Evolutionary conservation across 2,888 invertebrate species (phyloP).

Genomic region (Rambutsinella grinnellia): DNA sequence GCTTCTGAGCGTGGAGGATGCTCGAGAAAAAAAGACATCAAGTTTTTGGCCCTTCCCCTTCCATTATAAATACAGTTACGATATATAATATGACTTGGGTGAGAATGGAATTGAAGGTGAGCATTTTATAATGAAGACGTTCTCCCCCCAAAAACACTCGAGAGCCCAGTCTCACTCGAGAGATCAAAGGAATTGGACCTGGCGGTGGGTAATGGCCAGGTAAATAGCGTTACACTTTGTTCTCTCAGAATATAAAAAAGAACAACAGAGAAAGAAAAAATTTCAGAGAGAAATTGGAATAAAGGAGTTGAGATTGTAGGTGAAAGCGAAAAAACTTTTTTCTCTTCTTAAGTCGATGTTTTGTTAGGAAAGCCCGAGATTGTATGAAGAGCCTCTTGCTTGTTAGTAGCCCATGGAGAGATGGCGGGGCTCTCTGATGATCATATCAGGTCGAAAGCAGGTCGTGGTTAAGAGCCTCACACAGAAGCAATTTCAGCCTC

Average conservation of each 20-base stretch:
- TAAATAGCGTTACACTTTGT: conserved; percentile 41
- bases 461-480: conserved; percentile 30
- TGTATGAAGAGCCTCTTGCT: conserved; percentile 10
- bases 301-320: neutral
- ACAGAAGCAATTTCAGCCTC: conserved; percentile 44
- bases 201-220: conserved; percentile 46
- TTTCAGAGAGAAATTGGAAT: no score
- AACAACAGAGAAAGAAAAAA: neutral
- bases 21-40: no score
- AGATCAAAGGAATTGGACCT: conserved; percentile 44
- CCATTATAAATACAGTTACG: no score
- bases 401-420: conserved; percentile 28
- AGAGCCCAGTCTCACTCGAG: conserved; percentile 40
- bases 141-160: conserved; percentile 7
- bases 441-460: conserved; percentile 19
- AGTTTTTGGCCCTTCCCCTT: no score
- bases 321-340: neutral
- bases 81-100: no score
- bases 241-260: neutral
- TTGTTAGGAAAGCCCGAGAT: no score
- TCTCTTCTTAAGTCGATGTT: no score
- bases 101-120: neutral
- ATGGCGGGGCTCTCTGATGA: conserved; percentile 16
- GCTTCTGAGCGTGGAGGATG: no score
- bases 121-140: neutral